These are phyloP conservation scores for Ptilodon capucinus DNA, from an alignment of 2,888 invertebrate species.

Conservation along the genomic window DNA sequence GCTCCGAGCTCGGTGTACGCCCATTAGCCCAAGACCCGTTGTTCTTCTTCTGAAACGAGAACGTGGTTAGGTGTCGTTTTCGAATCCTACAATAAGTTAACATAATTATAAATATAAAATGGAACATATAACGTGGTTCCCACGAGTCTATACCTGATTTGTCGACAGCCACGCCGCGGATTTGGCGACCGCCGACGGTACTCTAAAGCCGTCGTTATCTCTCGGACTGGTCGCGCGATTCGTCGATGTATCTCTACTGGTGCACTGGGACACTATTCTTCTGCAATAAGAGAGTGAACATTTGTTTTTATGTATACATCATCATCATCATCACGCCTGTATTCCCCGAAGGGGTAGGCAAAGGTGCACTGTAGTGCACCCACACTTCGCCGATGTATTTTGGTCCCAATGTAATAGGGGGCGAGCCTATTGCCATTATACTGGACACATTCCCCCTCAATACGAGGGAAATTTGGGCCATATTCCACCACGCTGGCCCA, in stretches of 20 bases:
- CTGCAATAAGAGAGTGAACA: slow-evolving; percentile 43
- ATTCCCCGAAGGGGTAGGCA: no score
- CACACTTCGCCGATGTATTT: no score
- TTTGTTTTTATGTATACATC: no score
- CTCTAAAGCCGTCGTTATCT: slow-evolving; percentile 71
- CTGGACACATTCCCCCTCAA: no score
- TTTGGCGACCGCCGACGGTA: slow-evolving; percentile 60
- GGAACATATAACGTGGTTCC: no score
- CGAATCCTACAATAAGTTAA: not conserved
- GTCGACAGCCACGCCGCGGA: slow-evolving; percentile 52
- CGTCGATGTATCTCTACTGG: slow-evolving; percentile 69
- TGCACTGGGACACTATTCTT: slow-evolving; percentile 74
- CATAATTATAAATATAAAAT: no score
- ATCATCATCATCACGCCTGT: no score
- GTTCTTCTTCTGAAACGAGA: slow-evolving; percentile 51
- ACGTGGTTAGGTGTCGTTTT: slow-evolving; percentile 1
- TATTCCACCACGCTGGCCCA: no score
- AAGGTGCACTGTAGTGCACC: no score
- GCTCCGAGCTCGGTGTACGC: slow-evolving; percentile 58
- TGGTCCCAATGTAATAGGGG: no score
- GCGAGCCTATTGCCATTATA: no score
- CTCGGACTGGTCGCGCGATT: slow-evolving; percentile 68
- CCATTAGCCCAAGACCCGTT: slow-evolving; percentile 55
- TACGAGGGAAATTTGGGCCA: no score
- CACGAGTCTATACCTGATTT: slow-evolving; percentile 67